Conservation (phyloP, 2,888 invertebrate species). For the Magallana nippona region DNA sequence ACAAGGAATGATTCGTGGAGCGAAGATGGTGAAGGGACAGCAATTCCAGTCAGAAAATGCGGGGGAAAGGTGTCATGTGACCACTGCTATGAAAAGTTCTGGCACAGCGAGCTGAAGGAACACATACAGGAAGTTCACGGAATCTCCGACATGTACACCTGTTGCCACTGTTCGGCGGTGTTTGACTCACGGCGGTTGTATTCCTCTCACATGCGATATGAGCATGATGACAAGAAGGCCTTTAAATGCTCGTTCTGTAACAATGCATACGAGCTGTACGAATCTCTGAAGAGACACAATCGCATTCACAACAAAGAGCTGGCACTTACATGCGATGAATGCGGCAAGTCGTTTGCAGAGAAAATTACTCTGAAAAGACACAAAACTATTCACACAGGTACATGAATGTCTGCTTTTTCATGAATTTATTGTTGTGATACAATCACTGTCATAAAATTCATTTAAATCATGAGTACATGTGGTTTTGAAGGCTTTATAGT, state of each 20-base stretch:
- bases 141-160: constrained; percentile 6
- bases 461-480: too few relatives aligned
- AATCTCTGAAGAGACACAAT: constrained; percentile 42
- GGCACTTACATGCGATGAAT: constrained; percentile 80
- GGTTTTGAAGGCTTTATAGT: too few relatives aligned
- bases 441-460: too few relatives aligned
- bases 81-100: constrained; percentile 16
- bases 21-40: not conserved
- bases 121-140: not conserved
- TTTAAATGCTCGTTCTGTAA: constrained; percentile 44
- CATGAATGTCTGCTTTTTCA: not conserved
- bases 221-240: constrained; percentile 41
- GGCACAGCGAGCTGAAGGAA: not conserved
- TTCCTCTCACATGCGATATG: constrained; percentile 12
- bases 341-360: constrained; percentile 94
- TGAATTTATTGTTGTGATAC: too few relatives aligned
- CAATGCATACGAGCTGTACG: constrained; percentile 38
- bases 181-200: constrained; percentile 24
- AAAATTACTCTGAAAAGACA: constrained; percentile 92
- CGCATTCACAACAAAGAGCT: constrained; percentile 36
- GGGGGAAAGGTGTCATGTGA: not conserved
- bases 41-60: not conserved
- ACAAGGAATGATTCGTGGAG: not conserved
- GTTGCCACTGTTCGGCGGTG: constrained; percentile 22
- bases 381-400: constrained; percentile 71